Evolutionary conservation across 2,888 invertebrate species (phyloP), one percentile per base, ranked within the genome.

Genomic region (Mycalesis mineus): DNA sequence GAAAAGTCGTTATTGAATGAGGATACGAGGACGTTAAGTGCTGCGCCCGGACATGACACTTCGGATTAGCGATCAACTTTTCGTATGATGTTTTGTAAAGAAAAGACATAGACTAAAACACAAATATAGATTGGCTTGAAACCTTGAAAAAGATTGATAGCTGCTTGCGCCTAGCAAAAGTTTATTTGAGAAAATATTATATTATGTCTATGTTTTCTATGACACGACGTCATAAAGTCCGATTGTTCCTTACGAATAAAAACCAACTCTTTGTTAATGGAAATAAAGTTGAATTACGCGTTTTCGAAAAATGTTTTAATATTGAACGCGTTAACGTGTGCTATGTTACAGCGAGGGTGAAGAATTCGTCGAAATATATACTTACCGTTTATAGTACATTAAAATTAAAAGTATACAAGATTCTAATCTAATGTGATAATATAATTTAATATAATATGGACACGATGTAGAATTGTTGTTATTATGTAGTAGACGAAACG

Each of bases 361-460:
- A 14, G 0, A 13, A 37, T 28, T 22, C 1, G 49, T 8, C 28
- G 29, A 42, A 31, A 42, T 31, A 7, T 33, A 42, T 51, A 51
- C 42, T 41, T 22, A 42, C 42, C 14, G 40, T 39, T 37, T 50
- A 39, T 50, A 29, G 29, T 14, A 29, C 13, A 40, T 40, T 50
- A 40, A 22, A 29, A 52, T 52, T 33, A 42, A 52, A 17, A 52
- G 15, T 82, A 80, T 84, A 86, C 85, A 84, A 85, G 66, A 88
- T 87, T 88, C 87, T 88, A 88, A 88, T 78, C 67, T 84, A 81
- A 83, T 88, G 87, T 88, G 88, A 88, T 88, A 88, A 84, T 88
- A 87, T 88, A 88, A 88, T 88, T 87, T 72, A 76, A 73, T 70
- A 64, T 80, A 82, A 80, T 55, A 41, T 17, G 29, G 77, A 63